Base-by-base conservation (phyloP, 2,797 vertebrate species). In the Coracias cyanogaster region DNA sequence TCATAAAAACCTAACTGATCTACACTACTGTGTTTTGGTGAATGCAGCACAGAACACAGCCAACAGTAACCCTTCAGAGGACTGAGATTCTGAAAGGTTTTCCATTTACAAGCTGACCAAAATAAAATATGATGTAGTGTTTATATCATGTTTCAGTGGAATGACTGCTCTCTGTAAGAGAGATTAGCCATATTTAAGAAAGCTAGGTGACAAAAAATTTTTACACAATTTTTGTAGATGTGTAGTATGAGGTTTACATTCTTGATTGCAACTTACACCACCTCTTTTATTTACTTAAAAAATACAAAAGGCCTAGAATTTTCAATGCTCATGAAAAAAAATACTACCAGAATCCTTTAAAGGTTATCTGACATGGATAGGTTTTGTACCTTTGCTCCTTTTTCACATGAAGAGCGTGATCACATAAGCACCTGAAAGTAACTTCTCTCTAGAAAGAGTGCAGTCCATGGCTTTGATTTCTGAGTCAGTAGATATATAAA, bases 101-200 rank as follows among this genome's bases (percentile, higher is more conserved):
- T 81, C 15, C 5, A 9, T 41, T 65, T 65, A 17, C 21, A 64
- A 43, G 3, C 16, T 45, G 43, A 62, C 9, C 14, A 77, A 62
- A 24, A 45, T 51, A 41, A 21, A 70, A 21, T 6, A 71, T 1
- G 0, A 45, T 24, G 3, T 15, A 12, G 7, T 19, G 3, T 39
- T 73, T 43, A 61, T 54, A 33, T 8, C 8, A 9, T 24, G 15
- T 72, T 69, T 37, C 49, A 60, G 10, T 51, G 13, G 46, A 89
- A 78, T 18, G 45, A 20, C 17, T 61, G 7, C 18, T 65, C 28
- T 51, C 3, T 41, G 3, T 20, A 51, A 35, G 14, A 71, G 19
- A 71, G 4, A 26, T 4, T 28, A 77, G 6, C 5, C 4, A 8
- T 39, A 35, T 48, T 78, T 86, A 69, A 79, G 11, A 48, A 67